phyloP scores from a whole-genome alignment of 2,113 vertebrate genomes.

The Phaethon lepturus region DNA sequence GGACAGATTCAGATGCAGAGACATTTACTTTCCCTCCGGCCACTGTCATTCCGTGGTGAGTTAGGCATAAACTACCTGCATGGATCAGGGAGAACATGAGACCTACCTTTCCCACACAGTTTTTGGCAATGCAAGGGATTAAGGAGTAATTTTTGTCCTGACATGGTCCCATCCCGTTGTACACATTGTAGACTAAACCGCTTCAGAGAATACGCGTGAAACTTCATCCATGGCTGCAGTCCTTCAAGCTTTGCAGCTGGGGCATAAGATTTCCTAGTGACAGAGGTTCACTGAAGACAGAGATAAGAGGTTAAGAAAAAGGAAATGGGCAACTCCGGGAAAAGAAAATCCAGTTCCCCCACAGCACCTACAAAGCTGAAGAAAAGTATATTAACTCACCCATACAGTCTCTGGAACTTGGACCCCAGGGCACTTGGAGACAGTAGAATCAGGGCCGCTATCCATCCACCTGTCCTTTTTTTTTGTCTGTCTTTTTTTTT shows the following conservation, averaged over 20 bases:
- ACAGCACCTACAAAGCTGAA: background rate
- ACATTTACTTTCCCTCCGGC: background rate
- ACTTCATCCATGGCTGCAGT: background rate
- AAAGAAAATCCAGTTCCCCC: background rate
- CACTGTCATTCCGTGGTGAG: background rate
- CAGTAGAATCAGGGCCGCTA: background rate
- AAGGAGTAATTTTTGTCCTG: background rate
- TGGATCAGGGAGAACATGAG: background rate
- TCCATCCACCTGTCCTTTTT: background rate
- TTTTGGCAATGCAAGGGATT: background rate
- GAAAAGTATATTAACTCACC: background rate
- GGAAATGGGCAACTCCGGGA: background rate
- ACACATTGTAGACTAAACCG: background rate
- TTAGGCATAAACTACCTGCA: background rate
- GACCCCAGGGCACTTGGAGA: background rate
- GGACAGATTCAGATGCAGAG: background rate
- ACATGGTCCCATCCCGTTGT: background rate
- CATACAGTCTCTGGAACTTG: background rate
- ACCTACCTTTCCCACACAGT: background rate
- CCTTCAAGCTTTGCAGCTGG: background rate
- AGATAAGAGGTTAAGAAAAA: background rate
- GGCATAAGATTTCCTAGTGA: background rate
- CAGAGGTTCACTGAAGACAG: background rate
- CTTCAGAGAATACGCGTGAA: background rate
- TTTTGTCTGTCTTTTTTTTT: background rate